Conservation (phyloP, 2,888 invertebrate species). For the Minunthozetes semirufus region DNA sequence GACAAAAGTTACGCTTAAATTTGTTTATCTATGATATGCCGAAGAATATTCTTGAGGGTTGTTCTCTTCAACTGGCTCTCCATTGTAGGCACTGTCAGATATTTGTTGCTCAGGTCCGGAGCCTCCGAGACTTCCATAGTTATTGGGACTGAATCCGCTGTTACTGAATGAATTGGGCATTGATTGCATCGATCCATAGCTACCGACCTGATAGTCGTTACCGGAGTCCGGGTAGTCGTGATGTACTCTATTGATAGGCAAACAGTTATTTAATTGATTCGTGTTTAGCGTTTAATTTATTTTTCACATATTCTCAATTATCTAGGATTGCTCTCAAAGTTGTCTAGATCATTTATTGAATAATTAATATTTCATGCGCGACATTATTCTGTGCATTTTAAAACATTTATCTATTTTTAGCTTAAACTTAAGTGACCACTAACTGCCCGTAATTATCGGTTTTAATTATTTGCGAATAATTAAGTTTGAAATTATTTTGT, state of each 20-base stretch:
- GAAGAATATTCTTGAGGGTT: not conserved
- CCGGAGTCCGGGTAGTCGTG: not conserved
- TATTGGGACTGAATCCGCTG: not conserved
- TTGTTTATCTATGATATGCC: not conserved
- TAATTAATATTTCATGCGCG: too few species aligned
- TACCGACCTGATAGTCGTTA: not conserved
- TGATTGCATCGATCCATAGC: not conserved
- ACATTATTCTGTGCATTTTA: too few species aligned
- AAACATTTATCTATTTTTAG: too few species aligned
- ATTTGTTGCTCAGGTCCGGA: not conserved
- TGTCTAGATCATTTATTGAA: too few species aligned
- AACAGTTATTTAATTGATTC: not conserved
- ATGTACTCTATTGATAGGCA: not conserved
- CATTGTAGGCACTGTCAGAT: not conserved
- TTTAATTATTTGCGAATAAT: too few species aligned
- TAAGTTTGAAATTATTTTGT: too few species aligned
- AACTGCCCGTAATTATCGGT: too few species aligned
- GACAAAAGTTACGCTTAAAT: not conserved
- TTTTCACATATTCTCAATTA: too few species aligned
- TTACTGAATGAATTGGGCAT: not conserved
- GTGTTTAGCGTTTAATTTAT: too few species aligned
- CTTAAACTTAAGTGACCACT: too few species aligned
- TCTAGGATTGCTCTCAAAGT: too few species aligned
- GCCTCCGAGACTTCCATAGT: not conserved
- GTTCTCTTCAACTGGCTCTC: not conserved